Evolutionary conservation across 2,888 invertebrate species (phyloP).

Genomic region (Euclidia mi): DNA sequence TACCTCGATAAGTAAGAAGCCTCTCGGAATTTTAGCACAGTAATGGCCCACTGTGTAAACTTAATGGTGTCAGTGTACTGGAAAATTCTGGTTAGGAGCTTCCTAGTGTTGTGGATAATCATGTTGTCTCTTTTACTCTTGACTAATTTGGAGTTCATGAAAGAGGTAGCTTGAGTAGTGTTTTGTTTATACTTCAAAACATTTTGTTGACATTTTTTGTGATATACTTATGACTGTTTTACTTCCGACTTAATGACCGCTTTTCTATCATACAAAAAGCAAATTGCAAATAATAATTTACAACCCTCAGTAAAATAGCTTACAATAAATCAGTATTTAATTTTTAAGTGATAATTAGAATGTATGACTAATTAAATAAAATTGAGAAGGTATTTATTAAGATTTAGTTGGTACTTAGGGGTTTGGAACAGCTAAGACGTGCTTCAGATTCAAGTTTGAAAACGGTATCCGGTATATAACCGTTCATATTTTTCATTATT

Average conservation of each 20-base stretch:
- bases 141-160: slow-evolving; percentile 26
- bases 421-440: slow-evolving; percentile 12
- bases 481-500: background rate
- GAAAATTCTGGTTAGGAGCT: slow-evolving; percentile 38
- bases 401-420: slow-evolving; percentile 5
- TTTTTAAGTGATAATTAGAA: too few species aligned
- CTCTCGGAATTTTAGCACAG: slow-evolving; percentile 53
- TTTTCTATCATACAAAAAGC: too few species aligned
- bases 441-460: slow-evolving; percentile 1
- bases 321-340: too few species aligned
- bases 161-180: slow-evolving; percentile 21
- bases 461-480: background rate
- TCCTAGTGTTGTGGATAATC: slow-evolving; percentile 40
- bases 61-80: slow-evolving; percentile 47
- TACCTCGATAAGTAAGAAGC: slow-evolving; percentile 37
- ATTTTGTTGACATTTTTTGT: too few species aligned
- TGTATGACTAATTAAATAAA: background rate
- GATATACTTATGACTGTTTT: too few species aligned
- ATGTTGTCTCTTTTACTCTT: slow-evolving; percentile 38
- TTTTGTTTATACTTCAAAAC: background rate
- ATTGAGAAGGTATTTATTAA: slow-evolving; percentile 11
- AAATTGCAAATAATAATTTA: too few species aligned
- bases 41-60: slow-evolving; percentile 50
- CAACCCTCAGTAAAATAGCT: too few species aligned
- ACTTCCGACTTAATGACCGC: too few species aligned